Evolutionary conservation across 2,888 invertebrate genomes (phyloP).

Genomic region (Fragum fragum): DNA sequence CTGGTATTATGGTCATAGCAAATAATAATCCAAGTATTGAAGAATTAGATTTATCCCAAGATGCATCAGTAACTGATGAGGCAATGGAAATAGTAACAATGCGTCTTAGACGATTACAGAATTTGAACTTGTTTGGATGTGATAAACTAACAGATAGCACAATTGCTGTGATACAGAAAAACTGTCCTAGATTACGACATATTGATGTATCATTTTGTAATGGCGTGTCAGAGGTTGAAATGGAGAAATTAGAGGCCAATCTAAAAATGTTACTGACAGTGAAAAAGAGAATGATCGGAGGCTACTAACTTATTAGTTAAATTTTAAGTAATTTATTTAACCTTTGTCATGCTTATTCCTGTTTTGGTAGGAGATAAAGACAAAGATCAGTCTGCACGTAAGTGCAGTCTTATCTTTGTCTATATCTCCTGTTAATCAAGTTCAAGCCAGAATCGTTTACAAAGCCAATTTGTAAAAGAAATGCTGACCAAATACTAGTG

Average conservation of each 20-base stretch:
- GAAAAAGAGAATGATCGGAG: constrained; percentile 77
- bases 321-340: no score
- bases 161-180: constrained; percentile 88
- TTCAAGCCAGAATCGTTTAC: no score
- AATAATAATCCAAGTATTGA: constrained; percentile 91
- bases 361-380: no score
- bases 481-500: no score
- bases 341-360: no score
- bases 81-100: constrained; percentile 88
- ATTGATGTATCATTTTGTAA: constrained; percentile 89
- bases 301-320: no score
- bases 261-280: constrained; percentile 74
- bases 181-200: constrained; percentile 89
- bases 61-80: constrained; percentile 91
- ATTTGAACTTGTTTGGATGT: constrained; percentile 90
- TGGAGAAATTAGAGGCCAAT: constrained; percentile 77
- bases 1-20: constrained; percentile 90
- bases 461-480: no score
- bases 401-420: no score
- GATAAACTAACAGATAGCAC: constrained; percentile 89
- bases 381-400: no score
- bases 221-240: constrained; percentile 79
- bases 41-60: constrained; percentile 90
- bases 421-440: no score
- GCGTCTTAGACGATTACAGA: constrained; percentile 88